These are phyloP conservation scores for Callithrix jacchus DNA, from an alignment of 2,113 vertebrate species.

Conservation along the genomic window DNA sequence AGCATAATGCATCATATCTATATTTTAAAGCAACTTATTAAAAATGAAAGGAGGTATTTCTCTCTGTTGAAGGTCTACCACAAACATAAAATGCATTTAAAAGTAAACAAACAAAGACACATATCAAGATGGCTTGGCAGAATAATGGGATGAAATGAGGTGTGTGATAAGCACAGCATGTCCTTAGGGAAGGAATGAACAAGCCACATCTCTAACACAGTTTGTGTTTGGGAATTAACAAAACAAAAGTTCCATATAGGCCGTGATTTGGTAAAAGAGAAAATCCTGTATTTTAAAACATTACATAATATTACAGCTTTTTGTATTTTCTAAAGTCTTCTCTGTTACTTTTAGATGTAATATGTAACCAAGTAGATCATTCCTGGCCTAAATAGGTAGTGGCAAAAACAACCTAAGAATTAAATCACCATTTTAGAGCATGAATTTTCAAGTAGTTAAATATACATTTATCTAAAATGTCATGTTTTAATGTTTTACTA, in stretches of 20 bases:
- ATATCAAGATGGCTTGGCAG: not conserved
- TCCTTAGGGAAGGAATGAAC: not conserved
- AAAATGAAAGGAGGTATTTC: not conserved
- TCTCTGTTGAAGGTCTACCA: not conserved
- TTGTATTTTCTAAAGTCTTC: not conserved
- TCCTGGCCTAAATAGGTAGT: not conserved
- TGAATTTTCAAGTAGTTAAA: not conserved
- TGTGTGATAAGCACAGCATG: not conserved
- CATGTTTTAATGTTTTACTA: not conserved
- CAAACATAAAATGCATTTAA: not conserved
- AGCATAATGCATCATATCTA: not conserved
- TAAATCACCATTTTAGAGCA: not conserved
- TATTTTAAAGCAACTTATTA: not conserved
- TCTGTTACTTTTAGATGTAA: not conserved
- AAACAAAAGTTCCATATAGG: not conserved
- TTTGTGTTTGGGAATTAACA: not conserved
- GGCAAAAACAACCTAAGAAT: not conserved
- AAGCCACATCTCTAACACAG: not conserved
- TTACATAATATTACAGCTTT: not conserved
- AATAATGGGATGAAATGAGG: not conserved
- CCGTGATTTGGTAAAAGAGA: not conserved
- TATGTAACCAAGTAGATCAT: not conserved
- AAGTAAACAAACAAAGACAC: not conserved
- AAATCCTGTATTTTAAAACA: not conserved
- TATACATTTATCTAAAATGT: not conserved